Percentiles rank a stretch among this genome's conserved stretches.
Conservation (phyloP, 53 echinoderm and acorn worm species). For the Glandiceps talaboti region DNA sequence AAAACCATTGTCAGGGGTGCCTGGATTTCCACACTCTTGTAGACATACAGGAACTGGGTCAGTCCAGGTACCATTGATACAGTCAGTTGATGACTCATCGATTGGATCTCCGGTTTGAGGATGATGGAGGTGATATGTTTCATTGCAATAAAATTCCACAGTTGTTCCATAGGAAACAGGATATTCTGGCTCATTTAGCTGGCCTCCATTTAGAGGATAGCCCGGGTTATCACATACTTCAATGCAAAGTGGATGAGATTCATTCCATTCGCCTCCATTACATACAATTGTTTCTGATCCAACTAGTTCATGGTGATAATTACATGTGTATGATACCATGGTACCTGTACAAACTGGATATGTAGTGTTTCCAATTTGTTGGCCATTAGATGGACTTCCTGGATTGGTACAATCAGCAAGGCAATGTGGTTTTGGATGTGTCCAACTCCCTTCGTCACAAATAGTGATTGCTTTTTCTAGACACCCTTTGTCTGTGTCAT, state of each 20-base stretch:
- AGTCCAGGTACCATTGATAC: neutral
- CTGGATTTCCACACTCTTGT: neutral
- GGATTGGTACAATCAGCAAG: neutral
- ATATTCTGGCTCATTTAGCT: neutral
- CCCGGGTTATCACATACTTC: neutral
- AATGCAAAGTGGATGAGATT: neutral
- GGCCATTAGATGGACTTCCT: neutral
- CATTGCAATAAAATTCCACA: neutral
- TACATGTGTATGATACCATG: neutral
- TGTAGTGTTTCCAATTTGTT: neutral
- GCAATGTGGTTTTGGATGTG: neutral
- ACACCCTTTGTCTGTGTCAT: neutral
- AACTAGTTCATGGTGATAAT: neutral
- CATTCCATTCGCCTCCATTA: neutral
- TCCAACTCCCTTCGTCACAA: neutral
- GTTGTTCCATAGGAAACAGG: neutral
- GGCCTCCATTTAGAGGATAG: neutral
- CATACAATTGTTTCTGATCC: neutral
- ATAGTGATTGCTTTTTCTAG: neutral
- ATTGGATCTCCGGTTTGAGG: neutral
- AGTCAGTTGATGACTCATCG: neutral
- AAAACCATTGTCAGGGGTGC: neutral
- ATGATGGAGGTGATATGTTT: neutral
- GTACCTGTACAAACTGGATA: neutral
- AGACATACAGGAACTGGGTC: neutral